Evolutionary conservation across 2,888 invertebrate genomes (phyloP).

Genomic region (Phyllotreta striolata): DNA sequence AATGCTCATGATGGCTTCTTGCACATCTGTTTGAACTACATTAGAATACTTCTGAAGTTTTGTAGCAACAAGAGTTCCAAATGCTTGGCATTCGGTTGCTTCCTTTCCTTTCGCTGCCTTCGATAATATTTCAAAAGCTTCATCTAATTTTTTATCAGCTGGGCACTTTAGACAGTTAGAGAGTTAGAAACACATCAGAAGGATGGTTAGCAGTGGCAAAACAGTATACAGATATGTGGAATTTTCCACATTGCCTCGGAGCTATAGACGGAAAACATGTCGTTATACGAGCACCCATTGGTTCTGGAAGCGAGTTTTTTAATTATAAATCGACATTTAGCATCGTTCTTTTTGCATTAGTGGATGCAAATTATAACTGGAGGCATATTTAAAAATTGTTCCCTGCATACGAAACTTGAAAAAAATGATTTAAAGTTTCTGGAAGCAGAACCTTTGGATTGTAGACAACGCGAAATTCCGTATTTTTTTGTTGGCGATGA

Average conservation of each 20-base stretch:
- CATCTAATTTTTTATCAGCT: constrained; percentile 2
- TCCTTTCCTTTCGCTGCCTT: not conserved
- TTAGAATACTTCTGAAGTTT: constrained; percentile 14
- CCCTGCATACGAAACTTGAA: constrained; percentile 26
- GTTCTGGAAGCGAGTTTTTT: constrained; percentile 23
- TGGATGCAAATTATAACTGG: constrained; percentile 56
- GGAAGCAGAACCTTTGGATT: constrained; percentile 33
- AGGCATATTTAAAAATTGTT: constrained; percentile 42
- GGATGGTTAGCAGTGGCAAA: constrained; percentile 14
- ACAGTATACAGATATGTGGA: constrained; percentile 23
- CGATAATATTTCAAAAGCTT: constrained; percentile 9
- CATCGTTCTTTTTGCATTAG: constrained; percentile 55
- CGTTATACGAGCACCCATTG: constrained; percentile 25
- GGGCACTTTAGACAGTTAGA: no score
- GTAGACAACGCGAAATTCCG: constrained; percentile 38
- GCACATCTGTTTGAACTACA: constrained; percentile 13
- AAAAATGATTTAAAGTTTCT: constrained; percentile 24
- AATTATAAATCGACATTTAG: constrained; percentile 45
- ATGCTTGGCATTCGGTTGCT: not conserved
- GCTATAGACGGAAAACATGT: constrained; percentile 26
- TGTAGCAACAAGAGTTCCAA: constrained; percentile 20
- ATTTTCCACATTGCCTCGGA: constrained; percentile 30
- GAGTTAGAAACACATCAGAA: constrained; percentile 16
- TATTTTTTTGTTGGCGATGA: constrained; percentile 47
- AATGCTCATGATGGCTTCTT: constrained; percentile 17